phyloP scores from a whole-genome alignment of 2,888 invertebrate species.

The Macropis europaea region DNA sequence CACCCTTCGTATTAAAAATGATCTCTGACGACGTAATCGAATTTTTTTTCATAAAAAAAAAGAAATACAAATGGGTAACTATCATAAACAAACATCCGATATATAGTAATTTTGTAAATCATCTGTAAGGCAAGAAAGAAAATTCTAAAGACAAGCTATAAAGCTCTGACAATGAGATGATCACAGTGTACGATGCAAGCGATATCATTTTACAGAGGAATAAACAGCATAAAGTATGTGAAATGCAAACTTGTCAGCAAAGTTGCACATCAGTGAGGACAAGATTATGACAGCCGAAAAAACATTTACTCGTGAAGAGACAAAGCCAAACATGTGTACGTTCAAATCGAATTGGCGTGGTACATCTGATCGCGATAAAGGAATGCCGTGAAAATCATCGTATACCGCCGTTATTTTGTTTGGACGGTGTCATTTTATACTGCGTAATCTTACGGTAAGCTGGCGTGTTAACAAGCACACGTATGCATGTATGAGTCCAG shows the following conservation, averaged over 20 bases:
- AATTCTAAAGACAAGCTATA: too few relatives aligned
- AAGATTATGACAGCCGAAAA: slow-evolving; percentile 30
- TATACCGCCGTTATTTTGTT: slow-evolving; percentile 40
- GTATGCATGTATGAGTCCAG: slow-evolving; percentile 37
- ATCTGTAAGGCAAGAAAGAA: too few relatives aligned
- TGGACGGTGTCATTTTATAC: slow-evolving; percentile 29
- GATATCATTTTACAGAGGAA: not conserved
- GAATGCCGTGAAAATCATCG: slow-evolving; percentile 47
- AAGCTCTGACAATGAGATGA: too few relatives aligned
- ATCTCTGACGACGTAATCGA: too few relatives aligned
- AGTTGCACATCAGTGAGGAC: slow-evolving; percentile 7
- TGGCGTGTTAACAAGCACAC: slow-evolving; percentile 65
- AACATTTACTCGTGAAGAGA: slow-evolving; percentile 30
- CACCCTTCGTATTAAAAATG: too few relatives aligned
- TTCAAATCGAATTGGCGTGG: slow-evolving; percentile 29
- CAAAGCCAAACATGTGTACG: slow-evolving; percentile 39
- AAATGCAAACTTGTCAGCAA: slow-evolving; percentile 14
- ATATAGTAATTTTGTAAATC: too few relatives aligned
- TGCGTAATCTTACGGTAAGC: slow-evolving; percentile 64
- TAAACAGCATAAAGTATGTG: slow-evolving; percentile 10
- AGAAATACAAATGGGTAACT: too few relatives aligned
- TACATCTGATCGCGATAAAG: slow-evolving; percentile 42
- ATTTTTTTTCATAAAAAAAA: too few relatives aligned
- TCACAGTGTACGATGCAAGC: not conserved
- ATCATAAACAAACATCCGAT: too few relatives aligned